Evolutionary conservation across 1,140 invertebrate species (phyloP).

Genomic region (Drosophila neocordata): DNA sequence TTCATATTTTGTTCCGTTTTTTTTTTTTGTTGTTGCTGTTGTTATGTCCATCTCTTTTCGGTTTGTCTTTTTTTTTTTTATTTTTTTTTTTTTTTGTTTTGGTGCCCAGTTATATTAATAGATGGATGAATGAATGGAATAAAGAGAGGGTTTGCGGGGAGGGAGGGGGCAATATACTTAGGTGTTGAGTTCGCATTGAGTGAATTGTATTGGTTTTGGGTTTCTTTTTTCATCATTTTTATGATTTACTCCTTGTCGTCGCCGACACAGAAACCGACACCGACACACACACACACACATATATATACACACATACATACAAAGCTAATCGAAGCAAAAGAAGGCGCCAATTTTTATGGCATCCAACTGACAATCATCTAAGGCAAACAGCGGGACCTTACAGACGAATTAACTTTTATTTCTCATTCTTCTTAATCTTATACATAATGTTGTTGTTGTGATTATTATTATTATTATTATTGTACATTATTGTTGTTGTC

Average conservation of each 20-base stretch:
- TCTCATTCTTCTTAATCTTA: conserved; percentile 19
- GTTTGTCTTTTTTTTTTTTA: conserved; percentile 16
- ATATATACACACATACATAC: no score
- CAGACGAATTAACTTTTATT: conserved; percentile 21
- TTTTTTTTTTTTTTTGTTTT: not conserved
- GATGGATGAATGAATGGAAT: no score
- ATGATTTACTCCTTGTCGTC: conserved; percentile 52
- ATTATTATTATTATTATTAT: conserved; percentile 28
- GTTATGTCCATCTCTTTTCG: not conserved
- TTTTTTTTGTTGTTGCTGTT: no score
- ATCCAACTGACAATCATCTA: not conserved
- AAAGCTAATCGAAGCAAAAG: conserved; percentile 11
- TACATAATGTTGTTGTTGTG: conserved; percentile 38
- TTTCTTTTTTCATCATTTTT: conserved; percentile 14
- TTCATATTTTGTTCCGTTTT: no score
- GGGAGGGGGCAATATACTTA: no score
- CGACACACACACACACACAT: conserved; percentile 3
- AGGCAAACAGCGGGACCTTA: conserved; percentile 22
- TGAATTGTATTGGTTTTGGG: no score
- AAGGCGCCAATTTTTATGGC: conserved; percentile 72
- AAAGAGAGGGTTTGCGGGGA: no score
- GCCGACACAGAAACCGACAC: conserved; percentile 23
- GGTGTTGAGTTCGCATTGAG: no score
- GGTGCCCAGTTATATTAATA: no score
- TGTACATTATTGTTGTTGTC: conserved; percentile 21